Base-by-base conservation (phyloP, 2,888 invertebrate species). In the Hermaeophaga mercurialis region DNA sequence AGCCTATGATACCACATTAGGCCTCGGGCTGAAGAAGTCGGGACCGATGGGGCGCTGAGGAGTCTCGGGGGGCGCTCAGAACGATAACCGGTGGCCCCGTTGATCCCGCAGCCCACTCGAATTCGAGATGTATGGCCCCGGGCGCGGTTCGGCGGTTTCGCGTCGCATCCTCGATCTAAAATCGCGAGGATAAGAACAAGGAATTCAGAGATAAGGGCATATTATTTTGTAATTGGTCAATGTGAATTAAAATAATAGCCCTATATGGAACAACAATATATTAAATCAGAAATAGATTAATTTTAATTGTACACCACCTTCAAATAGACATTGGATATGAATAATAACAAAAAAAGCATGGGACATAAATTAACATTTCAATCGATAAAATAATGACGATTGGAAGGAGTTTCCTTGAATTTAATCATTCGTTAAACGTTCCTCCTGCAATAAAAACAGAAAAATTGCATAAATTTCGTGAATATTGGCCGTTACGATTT, bases 1-100 rank as follows among this genome's bases (percentile, higher is more conserved):
- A 72, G 79, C 78, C 78, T 79, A 80, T 79, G 79, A 80, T 79
- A 78, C 79, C 79, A 78, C 79, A 79, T 80, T 79, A 80, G 80
- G 78, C 80, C 74, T 70, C 73, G 74, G 78, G 66, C 63, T 48
- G 48, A 28, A 58, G 54, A 14, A 28, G 31, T 11, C 15, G 44
- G 44, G 26, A 43, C 22, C 31, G 14, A 45, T n/a, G 24, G 18
- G 22, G 41, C 22, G 41, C 11, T n/a, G 7, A 28, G 28, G 28
- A 15, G 17, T 28, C 28, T n/a, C 44, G 70, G 72, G 67, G 22
- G 43, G 43, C 4, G 39, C 24, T 43, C 14, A 26, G 3, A 24
- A 68, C 70, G 74, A 74, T 73, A 74, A 74, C 74, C 73, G 70
- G 70, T 70, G 46, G 53, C 46, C 50, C 48, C 58, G 36, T 66